Conservation (phyloP, 2,113 vertebrate species). For the Tachysurus fulvidraco region DNA sequence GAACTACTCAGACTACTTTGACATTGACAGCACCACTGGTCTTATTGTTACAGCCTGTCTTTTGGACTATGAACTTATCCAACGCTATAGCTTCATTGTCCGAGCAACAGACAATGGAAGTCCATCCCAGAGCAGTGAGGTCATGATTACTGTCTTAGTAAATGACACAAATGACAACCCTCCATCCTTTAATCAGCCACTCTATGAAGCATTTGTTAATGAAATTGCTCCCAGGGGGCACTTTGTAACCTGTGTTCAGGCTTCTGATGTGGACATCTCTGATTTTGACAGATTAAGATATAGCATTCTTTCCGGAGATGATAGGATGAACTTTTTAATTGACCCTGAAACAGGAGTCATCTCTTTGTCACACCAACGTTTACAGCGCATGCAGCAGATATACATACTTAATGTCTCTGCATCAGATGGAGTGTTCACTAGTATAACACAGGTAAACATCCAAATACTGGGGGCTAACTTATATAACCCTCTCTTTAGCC, state of each 20-base stretch:
- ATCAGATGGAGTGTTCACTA: slow-evolving; percentile 94
- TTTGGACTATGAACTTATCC: slow-evolving; percentile 87
- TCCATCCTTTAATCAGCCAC: slow-evolving; percentile 86
- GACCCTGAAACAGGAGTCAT: slow-evolving; percentile 86
- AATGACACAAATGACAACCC: slow-evolving; percentile 94
- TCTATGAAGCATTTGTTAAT: slow-evolving; percentile 91
- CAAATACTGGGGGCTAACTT: slow-evolving; percentile 88
- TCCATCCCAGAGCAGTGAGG: slow-evolving; percentile 85
- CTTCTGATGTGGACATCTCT: slow-evolving; percentile 90
- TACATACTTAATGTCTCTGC: slow-evolving; percentile 94
- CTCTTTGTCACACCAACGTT: slow-evolving; percentile 86
- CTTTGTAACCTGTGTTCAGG: slow-evolving; percentile 95
- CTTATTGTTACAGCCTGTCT: slow-evolving; percentile 84
- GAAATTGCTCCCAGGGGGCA: slow-evolving; percentile 91
- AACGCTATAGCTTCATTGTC: slow-evolving; percentile 84
- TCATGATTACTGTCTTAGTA: slow-evolving; percentile 82
- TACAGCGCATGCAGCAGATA: slow-evolving; percentile 85
- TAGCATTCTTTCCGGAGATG: slow-evolving; percentile 91
- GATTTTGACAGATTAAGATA: slow-evolving; percentile 87
- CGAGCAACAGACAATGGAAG: slow-evolving; percentile 86
- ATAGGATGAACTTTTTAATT: slow-evolving; percentile 88
- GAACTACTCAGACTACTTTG: slow-evolving; percentile 92
- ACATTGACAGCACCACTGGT: slow-evolving; percentile 86
- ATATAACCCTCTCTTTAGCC: slow-evolving; percentile 92
- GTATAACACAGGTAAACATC: slow-evolving; percentile 89